Evolutionary conservation across 1,140 invertebrate species (phyloP).

Genomic region (Nasonia longicornis): DNA sequence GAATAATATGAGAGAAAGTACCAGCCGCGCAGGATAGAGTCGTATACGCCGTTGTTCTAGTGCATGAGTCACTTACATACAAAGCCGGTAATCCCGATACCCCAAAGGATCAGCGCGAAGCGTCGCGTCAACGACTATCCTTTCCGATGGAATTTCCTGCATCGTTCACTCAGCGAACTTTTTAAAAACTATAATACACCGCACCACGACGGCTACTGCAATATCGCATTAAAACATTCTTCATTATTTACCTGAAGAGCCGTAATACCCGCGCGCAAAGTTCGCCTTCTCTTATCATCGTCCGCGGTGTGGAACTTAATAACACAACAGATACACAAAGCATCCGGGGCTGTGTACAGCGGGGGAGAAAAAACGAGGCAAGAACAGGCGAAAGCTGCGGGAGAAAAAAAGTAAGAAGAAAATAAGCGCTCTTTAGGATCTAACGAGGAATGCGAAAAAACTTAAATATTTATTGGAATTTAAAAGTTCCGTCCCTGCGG

Average conservation of each 20-base stretch:
- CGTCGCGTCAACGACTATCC: not conserved
- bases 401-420: slow-evolving; percentile 31
- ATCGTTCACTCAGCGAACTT: not conserved
- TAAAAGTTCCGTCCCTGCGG: slow-evolving; percentile 59
- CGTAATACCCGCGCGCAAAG: slow-evolving; percentile 32
- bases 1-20: not conserved
- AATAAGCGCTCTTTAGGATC: slow-evolving; percentile 44
- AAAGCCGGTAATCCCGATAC: slow-evolving; percentile 9
- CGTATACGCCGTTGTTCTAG: too few species aligned
- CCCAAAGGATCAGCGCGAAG: not conserved
- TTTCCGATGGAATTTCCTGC: not conserved
- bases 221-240: slow-evolving; percentile 40
- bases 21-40: not conserved
- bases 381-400: slow-evolving; percentile 12
- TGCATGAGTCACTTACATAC: not conserved
- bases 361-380: slow-evolving; percentile 25
- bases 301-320: slow-evolving; percentile 38
- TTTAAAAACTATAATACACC: not conserved
- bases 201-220: not conserved
- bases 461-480: slow-evolving; percentile 68
- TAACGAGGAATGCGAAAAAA: slow-evolving; percentile 53
- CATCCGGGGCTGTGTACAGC: not conserved
- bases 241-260: slow-evolving; percentile 38
- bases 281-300: slow-evolving; percentile 35
- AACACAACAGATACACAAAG: slow-evolving; percentile 46